These are phyloP conservation scores for Eucera pruinosa DNA, from an alignment of 2,888 invertebrate genomes.

Conservation along the genomic window DNA sequence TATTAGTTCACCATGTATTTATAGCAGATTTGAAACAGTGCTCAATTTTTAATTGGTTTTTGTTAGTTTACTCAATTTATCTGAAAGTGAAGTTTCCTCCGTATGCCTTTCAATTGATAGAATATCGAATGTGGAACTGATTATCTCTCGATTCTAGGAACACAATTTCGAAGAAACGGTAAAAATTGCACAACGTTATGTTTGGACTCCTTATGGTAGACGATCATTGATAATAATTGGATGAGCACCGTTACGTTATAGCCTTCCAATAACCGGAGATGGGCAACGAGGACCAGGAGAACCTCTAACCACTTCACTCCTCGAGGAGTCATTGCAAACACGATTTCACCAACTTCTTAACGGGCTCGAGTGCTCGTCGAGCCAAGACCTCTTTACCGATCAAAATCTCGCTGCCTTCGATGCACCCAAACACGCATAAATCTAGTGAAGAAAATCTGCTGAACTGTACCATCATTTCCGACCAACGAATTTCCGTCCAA, in stretches of 20 bases:
- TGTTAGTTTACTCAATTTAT: too few relatives aligned
- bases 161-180: constrained; percentile 36
- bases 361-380: constrained; percentile 40
- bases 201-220: constrained; percentile 11
- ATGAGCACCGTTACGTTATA: constrained; percentile 58
- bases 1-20: too few relatives aligned
- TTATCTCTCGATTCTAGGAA: constrained; percentile 47
- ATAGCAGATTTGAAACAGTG: too few relatives aligned
- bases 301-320: constrained; percentile 29
- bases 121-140: background rate
- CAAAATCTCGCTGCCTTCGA: constrained; percentile 24
- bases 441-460: background rate
- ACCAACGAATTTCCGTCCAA: too few relatives aligned
- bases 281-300: constrained; percentile 14
- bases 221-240: constrained; percentile 63
- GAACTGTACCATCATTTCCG: too few relatives aligned
- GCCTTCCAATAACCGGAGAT: constrained; percentile 52
- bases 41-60: too few relatives aligned
- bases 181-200: constrained; percentile 47
- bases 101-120: constrained; percentile 11
- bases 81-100: too few relatives aligned
- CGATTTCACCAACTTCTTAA: constrained; percentile 55
- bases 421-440: background rate
- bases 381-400: constrained; percentile 43
- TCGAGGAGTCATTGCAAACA: constrained; percentile 61